These are phyloP conservation scores for Eupelmus urozonus DNA, from an alignment of 2,888 invertebrate species.

Conservation along the genomic window DNA sequence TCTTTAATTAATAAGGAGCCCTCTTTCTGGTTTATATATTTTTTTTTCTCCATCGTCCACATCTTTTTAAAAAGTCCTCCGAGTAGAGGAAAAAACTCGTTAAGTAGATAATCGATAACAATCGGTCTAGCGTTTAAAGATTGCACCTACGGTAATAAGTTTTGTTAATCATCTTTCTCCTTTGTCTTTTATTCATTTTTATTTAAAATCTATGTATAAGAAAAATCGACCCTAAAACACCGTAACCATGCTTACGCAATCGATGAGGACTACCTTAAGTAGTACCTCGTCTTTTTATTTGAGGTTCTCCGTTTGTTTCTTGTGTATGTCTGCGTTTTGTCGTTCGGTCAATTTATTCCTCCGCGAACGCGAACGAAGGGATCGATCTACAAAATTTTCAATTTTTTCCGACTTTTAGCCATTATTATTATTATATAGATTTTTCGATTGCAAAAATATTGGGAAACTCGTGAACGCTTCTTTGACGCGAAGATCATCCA, in stretches of 20 bases:
- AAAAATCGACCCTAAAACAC: constrained; percentile 69
- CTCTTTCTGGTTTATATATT: constrained; percentile 12
- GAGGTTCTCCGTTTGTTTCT: too few relatives aligned
- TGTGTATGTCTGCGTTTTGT: background rate
- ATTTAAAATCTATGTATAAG: constrained; percentile 62
- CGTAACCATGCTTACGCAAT: constrained; percentile 61
- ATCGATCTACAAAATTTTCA: constrained; percentile 38
- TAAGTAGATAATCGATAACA: constrained; percentile 70
- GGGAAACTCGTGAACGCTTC: constrained; percentile 48
- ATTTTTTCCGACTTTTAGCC: constrained; percentile 31
- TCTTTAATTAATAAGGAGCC: constrained; percentile 48
- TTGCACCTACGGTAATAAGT: constrained; percentile 48
- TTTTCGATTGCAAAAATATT: constrained; percentile 59
- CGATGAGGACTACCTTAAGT: too few relatives aligned
- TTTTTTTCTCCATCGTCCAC: background rate
- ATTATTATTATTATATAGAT: constrained; percentile 30
- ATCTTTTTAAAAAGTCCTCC: constrained; percentile 67
- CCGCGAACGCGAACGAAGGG: constrained; percentile 52
- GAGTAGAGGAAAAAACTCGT: constrained; percentile 66
- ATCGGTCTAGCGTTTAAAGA: constrained; percentile 59
- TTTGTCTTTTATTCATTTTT: constrained; percentile 7
- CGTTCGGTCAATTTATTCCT: background rate
- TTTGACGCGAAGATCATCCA: constrained; percentile 42
- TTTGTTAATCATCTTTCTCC: constrained; percentile 27
- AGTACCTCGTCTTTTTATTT: too few relatives aligned